Percentiles rank a stretch among this genome's conserved stretches.
Evolutionary conservation across 2,888 invertebrate species (phyloP).

Genomic region (Drosophila picticornis): DNA sequence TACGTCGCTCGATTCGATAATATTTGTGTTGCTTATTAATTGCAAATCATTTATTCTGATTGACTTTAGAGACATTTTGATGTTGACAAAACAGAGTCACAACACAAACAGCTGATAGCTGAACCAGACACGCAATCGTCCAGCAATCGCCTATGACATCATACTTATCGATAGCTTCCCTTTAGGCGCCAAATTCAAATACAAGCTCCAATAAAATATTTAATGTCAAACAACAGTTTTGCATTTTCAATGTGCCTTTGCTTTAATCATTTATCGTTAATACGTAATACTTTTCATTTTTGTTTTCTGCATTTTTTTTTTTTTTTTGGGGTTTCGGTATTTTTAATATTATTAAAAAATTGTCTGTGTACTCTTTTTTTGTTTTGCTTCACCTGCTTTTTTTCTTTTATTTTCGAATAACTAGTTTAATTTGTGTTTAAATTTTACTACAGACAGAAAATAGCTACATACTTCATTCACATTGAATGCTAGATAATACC

Average conservation of each 20-base stretch:
- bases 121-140: not conserved
- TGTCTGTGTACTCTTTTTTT: constrained; percentile 43
- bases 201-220: not conserved
- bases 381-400: constrained; percentile 27
- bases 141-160: not conserved
- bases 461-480: constrained; percentile 50
- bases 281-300: constrained; percentile 62
- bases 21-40: constrained; percentile 11
- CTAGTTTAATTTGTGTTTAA: constrained; percentile 67
- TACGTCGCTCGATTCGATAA: not conserved
- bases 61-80: constrained; percentile 38
- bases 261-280: constrained; percentile 60
- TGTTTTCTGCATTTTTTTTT: not conserved
- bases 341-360: constrained; percentile 69
- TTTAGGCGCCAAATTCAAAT: constrained; percentile 5
- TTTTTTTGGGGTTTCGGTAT: not conserved
- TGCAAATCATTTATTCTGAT: constrained; percentile 9
- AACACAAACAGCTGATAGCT: constrained; percentile 25
- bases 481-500: constrained; percentile 65
- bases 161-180: constrained; percentile 21
- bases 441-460: constrained; percentile 75
- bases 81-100: not conserved
- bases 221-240: constrained; percentile 13
- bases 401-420: constrained; percentile 53
- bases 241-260: constrained; percentile 32